Percentiles rank a stretch among this genome's conserved stretches.
These are phyloP conservation scores for Lordiphosa stackelbergi DNA, from an alignment of 1,140 invertebrate genomes.

Conservation along the genomic window DNA sequence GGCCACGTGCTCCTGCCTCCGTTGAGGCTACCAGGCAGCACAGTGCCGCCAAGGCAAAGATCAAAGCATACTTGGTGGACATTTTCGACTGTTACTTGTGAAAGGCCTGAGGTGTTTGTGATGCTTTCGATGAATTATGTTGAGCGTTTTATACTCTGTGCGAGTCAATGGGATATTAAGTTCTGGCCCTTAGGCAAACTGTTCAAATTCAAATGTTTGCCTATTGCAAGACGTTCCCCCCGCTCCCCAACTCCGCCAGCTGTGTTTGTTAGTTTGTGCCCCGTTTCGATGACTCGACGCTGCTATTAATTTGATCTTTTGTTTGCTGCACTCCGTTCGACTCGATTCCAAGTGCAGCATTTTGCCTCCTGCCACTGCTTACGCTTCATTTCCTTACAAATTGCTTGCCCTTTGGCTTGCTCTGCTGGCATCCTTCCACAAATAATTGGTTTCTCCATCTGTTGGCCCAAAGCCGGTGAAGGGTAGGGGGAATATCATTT, in stretches of 20 bases:
- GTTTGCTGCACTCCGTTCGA: conserved; percentile 36
- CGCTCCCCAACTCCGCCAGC: conserved; percentile 16
- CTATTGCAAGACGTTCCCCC: conserved; percentile 31
- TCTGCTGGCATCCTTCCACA: conserved; percentile 21
- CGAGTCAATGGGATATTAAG: conserved; percentile 1
- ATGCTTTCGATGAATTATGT: conserved; percentile 31
- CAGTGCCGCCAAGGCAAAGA: conserved; percentile 57
- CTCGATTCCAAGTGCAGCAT: conserved; percentile 32
- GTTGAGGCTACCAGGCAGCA: conserved; percentile 48
- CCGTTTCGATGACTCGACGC: conserved; percentile 18
- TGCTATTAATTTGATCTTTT: conserved; percentile 73
- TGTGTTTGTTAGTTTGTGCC: conserved; percentile 41
- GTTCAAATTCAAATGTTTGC: conserved; percentile 67
- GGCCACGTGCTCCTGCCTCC: conserved; percentile 46
- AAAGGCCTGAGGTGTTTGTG: conserved; percentile 57
- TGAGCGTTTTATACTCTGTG: conserved; percentile 41
- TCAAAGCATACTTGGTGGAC: conserved; percentile 47
- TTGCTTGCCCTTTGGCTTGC: conserved; percentile 39
- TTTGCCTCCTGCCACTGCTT: conserved; percentile 19
- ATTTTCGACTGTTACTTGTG: conserved; percentile 46
- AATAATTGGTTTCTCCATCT: conserved; percentile 57
- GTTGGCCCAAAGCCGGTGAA: conserved; percentile 8
- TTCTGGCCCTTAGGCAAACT: conserved; percentile 33
- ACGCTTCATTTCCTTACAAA: conserved; percentile 46
- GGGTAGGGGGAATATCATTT: conserved; percentile 62